Conservation (phyloP, 2,888 invertebrate genomes). For the Mesorhabditis sp. region DNA sequence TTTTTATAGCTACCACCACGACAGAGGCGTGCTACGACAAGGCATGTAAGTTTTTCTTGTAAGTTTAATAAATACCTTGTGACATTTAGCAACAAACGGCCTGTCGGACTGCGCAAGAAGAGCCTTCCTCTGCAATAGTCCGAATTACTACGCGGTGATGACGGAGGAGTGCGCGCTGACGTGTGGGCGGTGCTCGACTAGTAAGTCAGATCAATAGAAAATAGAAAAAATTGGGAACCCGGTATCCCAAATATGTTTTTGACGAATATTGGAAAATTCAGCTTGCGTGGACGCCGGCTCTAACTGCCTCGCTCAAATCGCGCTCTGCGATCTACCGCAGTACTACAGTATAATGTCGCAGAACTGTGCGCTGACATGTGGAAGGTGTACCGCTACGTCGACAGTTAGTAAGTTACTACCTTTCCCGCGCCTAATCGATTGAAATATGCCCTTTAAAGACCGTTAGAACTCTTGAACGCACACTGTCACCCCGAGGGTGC, state of each 20-base stretch:
- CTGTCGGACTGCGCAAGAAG: constrained; percentile 5
- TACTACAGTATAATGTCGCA: neutral
- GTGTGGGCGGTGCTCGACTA: neutral
- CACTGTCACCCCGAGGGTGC: no score
- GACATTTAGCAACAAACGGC: neutral
- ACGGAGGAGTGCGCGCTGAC: neutral
- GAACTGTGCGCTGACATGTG: constrained; percentile 5
- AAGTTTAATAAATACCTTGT: neutral
- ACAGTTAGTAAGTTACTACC: no score
- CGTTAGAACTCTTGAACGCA: no score
- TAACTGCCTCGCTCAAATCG: neutral
- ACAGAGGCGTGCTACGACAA: neutral
- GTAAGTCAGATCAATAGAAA: neutral
- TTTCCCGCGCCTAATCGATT: no score
- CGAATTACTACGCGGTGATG: neutral
- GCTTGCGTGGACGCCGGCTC: constrained; percentile 3
- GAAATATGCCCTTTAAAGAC: no score
- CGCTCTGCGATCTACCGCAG: neutral
- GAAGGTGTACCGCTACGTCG: neutral
- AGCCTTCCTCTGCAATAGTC: neutral
- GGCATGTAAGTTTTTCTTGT: neutral
- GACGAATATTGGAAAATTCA: neutral
- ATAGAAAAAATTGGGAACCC: neutral
- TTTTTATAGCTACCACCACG: neutral
- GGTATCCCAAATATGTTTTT: neutral